Evolutionary conservation across 2,888 invertebrate genomes (phyloP).

Genomic region (Melanotus villosus): DNA sequence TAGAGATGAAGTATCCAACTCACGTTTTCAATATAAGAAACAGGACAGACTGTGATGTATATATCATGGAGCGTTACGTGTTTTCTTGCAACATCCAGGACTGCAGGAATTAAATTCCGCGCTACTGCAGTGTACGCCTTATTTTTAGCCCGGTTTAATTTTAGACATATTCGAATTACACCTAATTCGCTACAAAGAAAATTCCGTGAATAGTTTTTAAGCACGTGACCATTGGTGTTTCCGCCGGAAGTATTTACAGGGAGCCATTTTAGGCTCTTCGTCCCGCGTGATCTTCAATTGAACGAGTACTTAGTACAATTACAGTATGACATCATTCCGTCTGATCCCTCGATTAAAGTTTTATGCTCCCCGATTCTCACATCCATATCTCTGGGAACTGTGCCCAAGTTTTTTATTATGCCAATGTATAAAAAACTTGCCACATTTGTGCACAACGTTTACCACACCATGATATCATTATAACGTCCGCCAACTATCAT

Average conservation of each 20-base stretch:
- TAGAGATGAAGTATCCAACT: slow-evolving; percentile 15
- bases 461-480: slow-evolving; percentile 32
- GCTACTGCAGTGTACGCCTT: slow-evolving; percentile 15
- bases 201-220: slow-evolving; percentile 27
- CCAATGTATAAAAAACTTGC: neutral
- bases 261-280: slow-evolving; percentile 23
- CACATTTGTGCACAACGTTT: slow-evolving; percentile 5
- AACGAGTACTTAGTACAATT: slow-evolving; percentile 31
- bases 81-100: slow-evolving; percentile 12
- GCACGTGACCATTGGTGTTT: slow-evolving; percentile 23
- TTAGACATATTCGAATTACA: slow-evolving; percentile 14
- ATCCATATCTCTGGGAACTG: slow-evolving; percentile 16
- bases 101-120: slow-evolving; percentile 28
- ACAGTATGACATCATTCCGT: slow-evolving; percentile 34
- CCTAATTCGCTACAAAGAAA: slow-evolving; percentile 32
- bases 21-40: slow-evolving; percentile 32
- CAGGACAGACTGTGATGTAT: neutral
- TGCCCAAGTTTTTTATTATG: slow-evolving; percentile 1
- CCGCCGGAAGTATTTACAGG: slow-evolving; percentile 39
- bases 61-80: slow-evolving; percentile 13
- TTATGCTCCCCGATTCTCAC: slow-evolving; percentile 18
- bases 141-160: slow-evolving; percentile 29
- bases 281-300: slow-evolving; percentile 22
- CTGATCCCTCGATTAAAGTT: slow-evolving; percentile 22
- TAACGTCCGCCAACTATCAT: neutral